Conservation (phyloP, 2,113 vertebrate species). For the Centropus bengalensis region DNA sequence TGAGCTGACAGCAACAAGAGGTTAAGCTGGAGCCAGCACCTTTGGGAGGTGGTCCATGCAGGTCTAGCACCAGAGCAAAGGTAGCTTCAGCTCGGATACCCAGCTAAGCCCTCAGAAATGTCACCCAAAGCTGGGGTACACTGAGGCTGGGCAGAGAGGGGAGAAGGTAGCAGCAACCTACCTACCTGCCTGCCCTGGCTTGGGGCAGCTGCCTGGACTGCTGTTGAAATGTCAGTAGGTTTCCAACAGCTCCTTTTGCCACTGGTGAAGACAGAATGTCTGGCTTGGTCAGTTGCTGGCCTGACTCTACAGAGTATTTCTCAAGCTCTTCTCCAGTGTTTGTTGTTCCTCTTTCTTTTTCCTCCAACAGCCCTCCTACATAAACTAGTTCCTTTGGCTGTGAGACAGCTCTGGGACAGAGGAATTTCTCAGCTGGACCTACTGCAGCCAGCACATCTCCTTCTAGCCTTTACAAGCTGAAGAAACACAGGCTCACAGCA, state of each 20-base stretch:
- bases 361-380: background rate
- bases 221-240: background rate
- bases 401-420: background rate
- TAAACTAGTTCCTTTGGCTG: background rate
- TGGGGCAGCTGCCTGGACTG: background rate
- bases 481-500: background rate
- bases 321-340: background rate
- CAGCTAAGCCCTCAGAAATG: background rate
- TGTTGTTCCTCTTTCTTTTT: background rate
- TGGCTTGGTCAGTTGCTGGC: background rate
- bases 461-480: background rate
- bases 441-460: background rate
- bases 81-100: background rate
- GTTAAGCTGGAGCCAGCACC: background rate
- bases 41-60: background rate
- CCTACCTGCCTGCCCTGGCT: background rate
- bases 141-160: background rate
- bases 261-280: background rate
- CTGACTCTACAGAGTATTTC: background rate
- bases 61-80: background rate
- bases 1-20: background rate
- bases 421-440: background rate
- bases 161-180: background rate
- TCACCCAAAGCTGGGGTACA: background rate
- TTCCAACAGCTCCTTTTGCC: background rate